Evolutionary conservation across 2,797 vertebrate genomes (phyloP).

Genomic region (Amazona ochrocephala): DNA sequence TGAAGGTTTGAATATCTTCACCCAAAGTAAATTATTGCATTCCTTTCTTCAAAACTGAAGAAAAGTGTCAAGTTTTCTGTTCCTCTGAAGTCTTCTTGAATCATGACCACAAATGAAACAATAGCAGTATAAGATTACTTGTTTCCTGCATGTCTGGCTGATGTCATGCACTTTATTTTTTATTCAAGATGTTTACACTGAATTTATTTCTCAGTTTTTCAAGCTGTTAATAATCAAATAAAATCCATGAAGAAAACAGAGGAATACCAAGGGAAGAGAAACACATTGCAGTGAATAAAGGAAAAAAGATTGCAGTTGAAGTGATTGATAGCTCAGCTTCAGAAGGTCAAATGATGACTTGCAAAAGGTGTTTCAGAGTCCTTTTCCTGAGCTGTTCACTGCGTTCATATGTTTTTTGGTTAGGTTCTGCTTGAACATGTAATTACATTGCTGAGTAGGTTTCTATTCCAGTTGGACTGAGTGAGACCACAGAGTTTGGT

Average conservation of each 20-base stretch:
- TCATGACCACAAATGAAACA: not conserved
- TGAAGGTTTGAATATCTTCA: not conserved
- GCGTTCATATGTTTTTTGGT: not conserved
- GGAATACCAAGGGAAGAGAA: not conserved
- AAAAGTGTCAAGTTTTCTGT: not conserved
- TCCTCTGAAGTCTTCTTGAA: not conserved
- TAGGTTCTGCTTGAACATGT: not conserved
- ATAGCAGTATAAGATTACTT: not conserved
- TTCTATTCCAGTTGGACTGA: not conserved
- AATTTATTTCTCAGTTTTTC: not conserved
- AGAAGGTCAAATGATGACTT: not conserved
- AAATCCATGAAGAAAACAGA: not conserved
- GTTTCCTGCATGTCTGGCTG: not conserved
- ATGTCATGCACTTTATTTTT: not conserved
- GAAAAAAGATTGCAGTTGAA: not conserved
- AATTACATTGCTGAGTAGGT: not conserved
- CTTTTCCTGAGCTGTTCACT: not conserved
- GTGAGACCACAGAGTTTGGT: not conserved
- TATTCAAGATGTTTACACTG: not conserved
- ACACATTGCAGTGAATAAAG: not conserved
- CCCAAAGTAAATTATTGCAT: not conserved
- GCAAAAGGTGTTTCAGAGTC: not conserved
- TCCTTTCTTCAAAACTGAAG: not conserved
- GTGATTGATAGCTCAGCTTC: not conserved
- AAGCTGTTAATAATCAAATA: not conserved